phyloP scores from a whole-genome alignment of 2,797 vertebrate species.

The Decapterus maruadsi region DNA sequence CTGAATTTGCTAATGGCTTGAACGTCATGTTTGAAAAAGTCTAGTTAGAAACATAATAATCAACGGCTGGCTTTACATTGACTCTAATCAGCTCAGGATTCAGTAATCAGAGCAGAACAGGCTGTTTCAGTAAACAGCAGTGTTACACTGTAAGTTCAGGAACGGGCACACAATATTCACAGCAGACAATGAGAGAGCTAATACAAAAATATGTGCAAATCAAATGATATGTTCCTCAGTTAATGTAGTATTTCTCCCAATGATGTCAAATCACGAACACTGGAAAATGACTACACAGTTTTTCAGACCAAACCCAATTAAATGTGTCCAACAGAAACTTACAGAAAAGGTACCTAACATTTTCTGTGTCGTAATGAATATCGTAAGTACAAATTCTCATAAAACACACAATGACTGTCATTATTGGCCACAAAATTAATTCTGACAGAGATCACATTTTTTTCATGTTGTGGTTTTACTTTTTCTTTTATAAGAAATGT shows the following conservation, averaged over 20 bases:
- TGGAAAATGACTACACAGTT: neutral
- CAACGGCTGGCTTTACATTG: conserved; percentile 8
- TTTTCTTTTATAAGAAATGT: neutral
- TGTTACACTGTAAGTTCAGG: neutral
- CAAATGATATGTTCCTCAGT: conserved; percentile 3
- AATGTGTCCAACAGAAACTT: too few species aligned
- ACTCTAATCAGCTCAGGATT: conserved; percentile 18
- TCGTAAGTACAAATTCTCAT: neutral
- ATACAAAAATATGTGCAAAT: neutral
- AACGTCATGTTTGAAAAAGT: conserved; percentile 43
- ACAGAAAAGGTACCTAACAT: neutral
- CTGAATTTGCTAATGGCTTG: conserved; percentile 36
- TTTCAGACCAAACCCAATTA: neutral
- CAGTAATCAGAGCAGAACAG: conserved; percentile 18
- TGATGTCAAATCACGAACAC: neutral
- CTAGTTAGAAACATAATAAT: conserved; percentile 31
- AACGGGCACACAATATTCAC: neutral
- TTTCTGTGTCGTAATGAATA: too few species aligned
- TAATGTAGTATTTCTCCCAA: neutral
- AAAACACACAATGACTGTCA: neutral
- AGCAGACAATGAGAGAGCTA: conserved; percentile 13
- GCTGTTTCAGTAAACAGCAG: neutral
- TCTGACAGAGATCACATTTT: neutral
- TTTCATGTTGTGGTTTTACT: too few species aligned
- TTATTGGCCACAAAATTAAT: neutral